These are phyloP conservation scores for Oreochromis aureus DNA, from an alignment of 2,113 vertebrate genomes.

Conservation along the genomic window DNA sequence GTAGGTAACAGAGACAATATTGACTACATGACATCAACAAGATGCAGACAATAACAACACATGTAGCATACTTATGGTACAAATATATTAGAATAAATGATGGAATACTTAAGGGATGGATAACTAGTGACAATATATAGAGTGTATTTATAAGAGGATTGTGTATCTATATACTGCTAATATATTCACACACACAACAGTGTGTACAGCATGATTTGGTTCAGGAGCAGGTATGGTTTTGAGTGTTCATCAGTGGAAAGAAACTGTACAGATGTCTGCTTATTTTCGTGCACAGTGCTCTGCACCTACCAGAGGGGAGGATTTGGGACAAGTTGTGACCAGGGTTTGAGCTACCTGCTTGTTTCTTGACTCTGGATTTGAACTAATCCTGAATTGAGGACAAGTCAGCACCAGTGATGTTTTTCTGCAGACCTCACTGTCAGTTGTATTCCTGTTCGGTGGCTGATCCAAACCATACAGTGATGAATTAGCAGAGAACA, in stretches of 20 bases:
- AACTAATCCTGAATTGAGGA: background rate
- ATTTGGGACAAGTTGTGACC: background rate
- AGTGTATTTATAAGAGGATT: background rate
- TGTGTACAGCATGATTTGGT: background rate
- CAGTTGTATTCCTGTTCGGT: background rate
- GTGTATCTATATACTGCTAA: background rate
- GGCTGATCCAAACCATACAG: background rate
- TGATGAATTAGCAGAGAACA: background rate
- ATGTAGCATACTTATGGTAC: background rate
- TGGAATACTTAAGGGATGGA: fast-evolving
- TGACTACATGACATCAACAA: background rate
- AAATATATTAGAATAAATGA: background rate
- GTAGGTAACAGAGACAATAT: background rate
- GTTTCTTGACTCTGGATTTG: background rate
- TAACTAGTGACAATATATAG: background rate
- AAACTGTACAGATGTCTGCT: background rate
- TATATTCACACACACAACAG: background rate
- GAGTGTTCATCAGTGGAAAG: background rate
- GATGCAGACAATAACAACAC: background rate
- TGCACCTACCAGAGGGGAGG: background rate
- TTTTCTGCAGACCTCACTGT: background rate
- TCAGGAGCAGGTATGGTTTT: background rate
- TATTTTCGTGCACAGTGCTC: background rate
- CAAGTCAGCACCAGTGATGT: background rate
- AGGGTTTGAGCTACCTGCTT: background rate